Base-by-base conservation (phyloP, 1,140 invertebrate genomes). In the Laupala kohalensis region DNA sequence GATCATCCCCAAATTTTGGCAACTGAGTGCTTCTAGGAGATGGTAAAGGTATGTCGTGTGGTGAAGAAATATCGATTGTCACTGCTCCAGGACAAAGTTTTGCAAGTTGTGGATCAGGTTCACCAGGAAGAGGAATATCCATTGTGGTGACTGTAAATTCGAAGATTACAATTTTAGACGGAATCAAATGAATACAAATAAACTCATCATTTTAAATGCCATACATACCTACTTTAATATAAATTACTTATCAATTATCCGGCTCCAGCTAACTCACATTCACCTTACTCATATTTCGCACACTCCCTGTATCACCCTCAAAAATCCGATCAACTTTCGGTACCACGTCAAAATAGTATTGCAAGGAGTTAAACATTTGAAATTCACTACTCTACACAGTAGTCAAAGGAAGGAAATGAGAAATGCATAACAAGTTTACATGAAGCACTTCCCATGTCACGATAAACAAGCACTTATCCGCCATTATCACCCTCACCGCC, bases 121-220 rank as follows among this genome's bases (percentile, higher is more conserved):
- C 67, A n/a, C 29, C 67, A 27, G 67, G 67, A 23, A 68, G 67
- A n/a, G 67, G 67, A 23, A 68, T 68, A 68, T 68, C 67, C 67
- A 68, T 68, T 53, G 37, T 53, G 37, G 9, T 19, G 19, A 9
- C 37, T 53, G 19, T 53, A 53, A 53, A n/a, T n/a, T n/a, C n/a
- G n/a, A n/a, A n/a, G n/a, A n/a, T n/a, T n/a, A n/a, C n/a, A n/a
- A n/a, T n/a, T n/a, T n/a, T n/a, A n/a, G n/a, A n/a, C n/a, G n/a
- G n/a, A n/a, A n/a, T n/a, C n/a, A n/a, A n/a, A n/a, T n/a, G n/a
- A n/a, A n/a, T n/a, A n/a, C n/a, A n/a, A n/a, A n/a, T n/a, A n/a
- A n/a, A n/a, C n/a, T n/a, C n/a, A n/a, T n/a, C n/a, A n/a, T n/a
- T n/a, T n/a, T n/a, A n/a, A 53, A 53, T 53, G 37, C n/a, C n/a